A percentile compares a stretch with the other conserved stretches of the same genome.
Conservation (phyloP, 2,888 invertebrate species). For the Phalera bucephala region DNA sequence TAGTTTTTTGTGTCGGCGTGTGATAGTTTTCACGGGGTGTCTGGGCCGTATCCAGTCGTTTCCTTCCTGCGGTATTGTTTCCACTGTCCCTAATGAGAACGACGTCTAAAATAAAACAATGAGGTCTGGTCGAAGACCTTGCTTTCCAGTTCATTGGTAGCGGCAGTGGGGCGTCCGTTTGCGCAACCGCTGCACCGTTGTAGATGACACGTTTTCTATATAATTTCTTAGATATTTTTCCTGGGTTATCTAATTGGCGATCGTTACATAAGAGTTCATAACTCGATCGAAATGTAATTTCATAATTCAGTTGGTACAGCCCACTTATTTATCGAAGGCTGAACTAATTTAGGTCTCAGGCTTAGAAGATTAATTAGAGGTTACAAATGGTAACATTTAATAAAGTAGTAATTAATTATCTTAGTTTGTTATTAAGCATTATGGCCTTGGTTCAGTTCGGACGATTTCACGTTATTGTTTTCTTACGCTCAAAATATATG, state of each 20-base stretch:
- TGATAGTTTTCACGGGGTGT: slow-evolving; percentile 70
- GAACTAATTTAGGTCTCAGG: too few species aligned
- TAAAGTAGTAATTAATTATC: slow-evolving; percentile 62
- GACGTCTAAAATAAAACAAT: slow-evolving; percentile 73
- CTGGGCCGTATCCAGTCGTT: slow-evolving; percentile 64
- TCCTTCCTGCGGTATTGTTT: slow-evolving; percentile 82
- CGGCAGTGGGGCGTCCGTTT: slow-evolving; percentile 68
- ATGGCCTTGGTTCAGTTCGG: slow-evolving; percentile 67
- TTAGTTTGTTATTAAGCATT: slow-evolving; percentile 54
- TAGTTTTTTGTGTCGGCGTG: slow-evolving; percentile 51
- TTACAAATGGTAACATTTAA: slow-evolving; percentile 48
- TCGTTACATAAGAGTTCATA: slow-evolving; percentile 2
- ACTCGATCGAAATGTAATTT: slow-evolving; percentile 1
- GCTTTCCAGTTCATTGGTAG: slow-evolving; percentile 78
- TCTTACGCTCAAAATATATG: slow-evolving; percentile 75
- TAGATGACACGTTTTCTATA: slow-evolving; percentile 67
- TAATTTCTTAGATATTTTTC: slow-evolving; percentile 38
- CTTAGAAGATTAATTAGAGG: slow-evolving; percentile 35
- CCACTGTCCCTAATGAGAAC: slow-evolving; percentile 75
- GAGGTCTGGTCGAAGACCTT: slow-evolving; percentile 72
- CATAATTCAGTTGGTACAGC: slow-evolving; percentile 6
- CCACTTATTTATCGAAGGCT: not conserved
- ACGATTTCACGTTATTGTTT: slow-evolving; percentile 81
- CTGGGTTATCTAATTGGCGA: slow-evolving; percentile 30
- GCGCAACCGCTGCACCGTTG: slow-evolving; percentile 59